A percentile compares a stretch with the other conserved stretches of the same genome.
These are phyloP conservation scores for Bungarus multicinctus DNA, from an alignment of 2,113 vertebrate genomes.

Conservation along the genomic window DNA sequence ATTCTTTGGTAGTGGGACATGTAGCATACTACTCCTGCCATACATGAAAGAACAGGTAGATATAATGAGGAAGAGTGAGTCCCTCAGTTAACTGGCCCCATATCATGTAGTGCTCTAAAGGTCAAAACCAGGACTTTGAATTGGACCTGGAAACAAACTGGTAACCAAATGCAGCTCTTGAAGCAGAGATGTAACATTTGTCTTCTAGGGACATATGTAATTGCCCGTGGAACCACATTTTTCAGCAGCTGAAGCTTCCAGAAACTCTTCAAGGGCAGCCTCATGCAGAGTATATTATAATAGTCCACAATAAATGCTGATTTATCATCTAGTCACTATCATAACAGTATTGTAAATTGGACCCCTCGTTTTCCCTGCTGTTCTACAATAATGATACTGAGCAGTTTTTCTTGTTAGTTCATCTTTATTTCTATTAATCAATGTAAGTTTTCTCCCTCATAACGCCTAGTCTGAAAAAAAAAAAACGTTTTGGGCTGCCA, in stretches of 20 bases:
- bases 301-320: constrained; percentile 21
- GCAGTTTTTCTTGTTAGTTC: constrained; percentile 35
- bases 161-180: neutral
- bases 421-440: constrained; percentile 53
- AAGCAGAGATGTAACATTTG: neutral
- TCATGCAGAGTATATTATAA: neutral
- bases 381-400: neutral
- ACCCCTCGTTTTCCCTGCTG: constrained; percentile 39
- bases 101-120: too few species aligned
- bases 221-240: neutral
- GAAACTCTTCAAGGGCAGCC: neutral
- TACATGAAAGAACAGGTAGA: neutral
- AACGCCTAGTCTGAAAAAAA: constrained; percentile 1
- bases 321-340: constrained; percentile 52
- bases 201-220: neutral
- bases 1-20: neutral
- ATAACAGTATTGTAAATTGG: constrained; percentile 39
- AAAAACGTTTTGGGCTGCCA: neutral
- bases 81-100: neutral
- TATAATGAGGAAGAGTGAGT: neutral
- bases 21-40: neutral
- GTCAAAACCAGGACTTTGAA: neutral
- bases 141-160: neutral
- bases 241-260: neutral
- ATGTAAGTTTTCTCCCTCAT: constrained; percentile 41